These are phyloP conservation scores for Hystrix brachyura DNA, from an alignment of 2,113 vertebrate genomes.

Conservation along the genomic window DNA sequence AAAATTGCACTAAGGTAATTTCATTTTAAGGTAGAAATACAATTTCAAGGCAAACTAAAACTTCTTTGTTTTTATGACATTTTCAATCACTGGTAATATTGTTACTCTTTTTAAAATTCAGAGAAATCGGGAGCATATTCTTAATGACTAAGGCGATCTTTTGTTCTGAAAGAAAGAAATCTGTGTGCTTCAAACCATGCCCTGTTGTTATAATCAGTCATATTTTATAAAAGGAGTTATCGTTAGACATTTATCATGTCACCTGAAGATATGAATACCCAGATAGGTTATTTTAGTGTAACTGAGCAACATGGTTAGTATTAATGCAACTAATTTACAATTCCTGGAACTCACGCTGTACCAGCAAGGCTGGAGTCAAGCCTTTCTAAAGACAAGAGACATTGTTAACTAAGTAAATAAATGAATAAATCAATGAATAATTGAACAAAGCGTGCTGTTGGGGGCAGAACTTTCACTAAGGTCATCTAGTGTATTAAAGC, in stretches of 20 bases:
- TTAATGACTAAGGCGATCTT: constrained; percentile 32
- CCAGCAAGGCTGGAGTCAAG: not conserved
- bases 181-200: not conserved
- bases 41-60: constrained; percentile 69
- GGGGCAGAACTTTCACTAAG: constrained; percentile 49
- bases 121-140: constrained; percentile 18
- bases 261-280: not conserved
- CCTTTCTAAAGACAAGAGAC: constrained; percentile 46
- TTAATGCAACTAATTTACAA: constrained; percentile 44
- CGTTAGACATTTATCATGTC: constrained; percentile 49
- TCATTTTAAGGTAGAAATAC: constrained; percentile 73
- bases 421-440: constrained; percentile 44
- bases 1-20: constrained; percentile 69
- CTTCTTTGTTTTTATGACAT: constrained; percentile 53
- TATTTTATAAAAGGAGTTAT: constrained; percentile 45
- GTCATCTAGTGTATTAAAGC: not conserved
- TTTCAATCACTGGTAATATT: constrained; percentile 57
- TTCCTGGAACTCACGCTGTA: constrained; percentile 23
- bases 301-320: constrained; percentile 11
- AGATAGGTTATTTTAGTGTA: constrained; percentile 29
- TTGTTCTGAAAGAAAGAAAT: constrained; percentile 56
- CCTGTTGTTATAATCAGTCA: constrained; percentile 43
- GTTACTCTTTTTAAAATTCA: constrained; percentile 57
- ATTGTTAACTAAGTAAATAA: not conserved
- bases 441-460: constrained; percentile 23